Evolutionary conservation across 2,113 vertebrate species (phyloP).

Genomic region (Scopus umbretta): DNA sequence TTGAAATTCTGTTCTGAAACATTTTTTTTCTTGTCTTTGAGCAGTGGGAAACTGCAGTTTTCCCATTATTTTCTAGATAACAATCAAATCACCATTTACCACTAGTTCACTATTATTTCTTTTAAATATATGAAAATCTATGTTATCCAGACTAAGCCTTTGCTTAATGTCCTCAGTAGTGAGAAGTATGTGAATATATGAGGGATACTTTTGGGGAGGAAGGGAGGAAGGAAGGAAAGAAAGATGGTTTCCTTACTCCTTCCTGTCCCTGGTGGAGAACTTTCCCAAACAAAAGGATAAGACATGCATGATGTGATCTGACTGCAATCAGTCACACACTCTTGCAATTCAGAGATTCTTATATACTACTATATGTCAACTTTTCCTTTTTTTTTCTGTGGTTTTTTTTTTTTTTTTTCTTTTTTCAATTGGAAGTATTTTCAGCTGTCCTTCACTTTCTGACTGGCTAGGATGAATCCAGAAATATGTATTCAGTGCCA

Average conservation of each 20-base stretch:
- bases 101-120: not conserved
- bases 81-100: not conserved
- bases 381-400: not conserved
- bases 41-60: not conserved
- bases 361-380: not conserved
- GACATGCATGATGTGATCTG: not conserved
- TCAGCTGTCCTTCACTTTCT: not conserved
- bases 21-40: not conserved
- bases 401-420: accelerated
- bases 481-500: not conserved
- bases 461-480: not conserved
- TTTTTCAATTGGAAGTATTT: not conserved
- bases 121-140: not conserved
- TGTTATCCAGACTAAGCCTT: not conserved
- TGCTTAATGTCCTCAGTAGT: not conserved
- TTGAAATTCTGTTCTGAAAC: not conserved
- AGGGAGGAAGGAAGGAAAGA: not conserved
- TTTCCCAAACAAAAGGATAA: not conserved
- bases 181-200: not conserved
- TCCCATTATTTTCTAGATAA: not conserved
- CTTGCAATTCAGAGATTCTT: not conserved
- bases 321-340: not conserved
- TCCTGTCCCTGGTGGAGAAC: not conserved
- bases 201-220: not conserved
- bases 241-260: no score